A percentile compares a stretch with the other conserved stretches of the same genome.
Evolutionary conservation across 1,140 invertebrate genomes (phyloP).

Genomic region (Tribolium madens): DNA sequence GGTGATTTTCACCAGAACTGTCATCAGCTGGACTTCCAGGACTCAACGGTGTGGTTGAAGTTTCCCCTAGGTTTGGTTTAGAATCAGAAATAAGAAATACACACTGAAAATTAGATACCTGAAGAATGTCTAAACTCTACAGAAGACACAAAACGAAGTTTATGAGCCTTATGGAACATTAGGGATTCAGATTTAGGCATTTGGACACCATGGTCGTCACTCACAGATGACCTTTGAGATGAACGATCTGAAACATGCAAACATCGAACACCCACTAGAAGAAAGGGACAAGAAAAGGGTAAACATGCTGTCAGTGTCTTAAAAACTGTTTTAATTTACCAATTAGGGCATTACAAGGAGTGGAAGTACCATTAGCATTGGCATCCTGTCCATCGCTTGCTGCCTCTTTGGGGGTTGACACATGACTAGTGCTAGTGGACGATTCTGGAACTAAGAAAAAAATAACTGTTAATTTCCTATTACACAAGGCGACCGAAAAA

Average conservation of each 20-base stretch:
- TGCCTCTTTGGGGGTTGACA: conserved; percentile 69
- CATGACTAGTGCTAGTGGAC: conserved; percentile 69
- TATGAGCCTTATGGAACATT: conserved; percentile 74
- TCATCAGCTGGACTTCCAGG: conserved; percentile 79
- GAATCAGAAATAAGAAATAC: not conserved
- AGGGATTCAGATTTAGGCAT: conserved; percentile 70
- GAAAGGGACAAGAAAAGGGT: not conserved
- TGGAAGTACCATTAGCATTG: conserved; percentile 49
- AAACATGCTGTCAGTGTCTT: no score
- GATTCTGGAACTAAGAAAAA: conserved; percentile 69
- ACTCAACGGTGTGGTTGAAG: conserved; percentile 78
- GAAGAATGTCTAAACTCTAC: conserved; percentile 79
- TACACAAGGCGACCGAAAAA: no score
- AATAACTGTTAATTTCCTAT: not conserved
- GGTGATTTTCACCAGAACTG: conserved; percentile 72
- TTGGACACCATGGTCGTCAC: conserved; percentile 68
- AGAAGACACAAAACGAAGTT: conserved; percentile 83
- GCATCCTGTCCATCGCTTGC: conserved; percentile 59
- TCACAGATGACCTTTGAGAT: conserved; percentile 70
- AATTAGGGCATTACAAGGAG: conserved; percentile 52
- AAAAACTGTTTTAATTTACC: conserved; percentile 50
- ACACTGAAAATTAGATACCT: conserved; percentile 65
- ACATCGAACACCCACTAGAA: conserved; percentile 34
- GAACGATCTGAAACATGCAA: conserved; percentile 72
- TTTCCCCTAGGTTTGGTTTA: conserved; percentile 71